A percentile compares a stretch with the other conserved stretches of the same genome.
phyloP scores from a whole-genome alignment of 2,113 vertebrate species.

The Erythrolamprus reginae region DNA sequence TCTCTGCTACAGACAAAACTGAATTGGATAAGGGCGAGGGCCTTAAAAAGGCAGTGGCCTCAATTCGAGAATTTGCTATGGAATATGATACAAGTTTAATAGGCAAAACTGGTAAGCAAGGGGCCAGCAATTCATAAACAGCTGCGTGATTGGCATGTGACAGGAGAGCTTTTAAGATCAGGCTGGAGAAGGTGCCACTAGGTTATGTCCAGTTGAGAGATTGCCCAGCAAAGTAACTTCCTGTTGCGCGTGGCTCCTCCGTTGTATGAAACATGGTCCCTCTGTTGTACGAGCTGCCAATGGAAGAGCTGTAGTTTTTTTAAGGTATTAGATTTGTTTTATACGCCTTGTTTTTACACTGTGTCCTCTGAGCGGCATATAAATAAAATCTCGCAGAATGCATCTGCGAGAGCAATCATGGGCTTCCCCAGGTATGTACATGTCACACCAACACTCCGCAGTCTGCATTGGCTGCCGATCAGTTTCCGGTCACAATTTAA shows the following conservation, averaged over 20 bases:
- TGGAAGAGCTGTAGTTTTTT: too few species aligned
- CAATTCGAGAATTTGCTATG: neutral
- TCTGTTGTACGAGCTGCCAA: too few species aligned
- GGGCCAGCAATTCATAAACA: neutral
- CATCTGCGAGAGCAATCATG: too few species aligned
- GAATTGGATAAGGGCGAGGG: accelerated
- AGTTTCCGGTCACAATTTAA: too few species aligned
- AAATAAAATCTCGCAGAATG: too few species aligned
- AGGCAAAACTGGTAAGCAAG: neutral
- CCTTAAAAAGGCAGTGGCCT: accelerated
- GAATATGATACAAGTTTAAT: neutral
- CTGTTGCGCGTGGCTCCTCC: neutral
- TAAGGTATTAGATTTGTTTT: too few species aligned
- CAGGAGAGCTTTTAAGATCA: neutral
- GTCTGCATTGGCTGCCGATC: too few species aligned
- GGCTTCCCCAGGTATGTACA: too few species aligned
- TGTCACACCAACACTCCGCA: too few species aligned
- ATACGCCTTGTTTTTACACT: too few species aligned
- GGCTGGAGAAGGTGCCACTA: neutral
- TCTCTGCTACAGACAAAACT: accelerated
- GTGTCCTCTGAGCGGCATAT: too few species aligned
- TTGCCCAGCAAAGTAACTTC: neutral
- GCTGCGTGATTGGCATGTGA: neutral
- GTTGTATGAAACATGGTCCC: too few species aligned
- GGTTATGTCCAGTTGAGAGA: neutral